phyloP scores from a whole-genome alignment of 2,888 invertebrate species.

The Drosophila niveifrons region DNA sequence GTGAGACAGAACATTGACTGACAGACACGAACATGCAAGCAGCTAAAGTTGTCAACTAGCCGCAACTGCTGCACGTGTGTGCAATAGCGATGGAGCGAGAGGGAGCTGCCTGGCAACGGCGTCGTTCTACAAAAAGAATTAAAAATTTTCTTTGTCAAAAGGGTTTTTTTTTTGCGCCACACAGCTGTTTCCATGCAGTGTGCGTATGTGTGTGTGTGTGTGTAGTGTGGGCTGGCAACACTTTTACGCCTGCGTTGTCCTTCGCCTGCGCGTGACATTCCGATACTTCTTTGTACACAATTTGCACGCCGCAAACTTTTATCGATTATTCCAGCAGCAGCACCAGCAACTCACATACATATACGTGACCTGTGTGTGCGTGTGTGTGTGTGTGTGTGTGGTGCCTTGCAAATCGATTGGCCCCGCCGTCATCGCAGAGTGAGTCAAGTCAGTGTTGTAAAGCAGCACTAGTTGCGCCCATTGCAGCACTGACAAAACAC shows the following conservation, averaged over 20 bases:
- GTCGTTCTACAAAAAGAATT: slow-evolving; percentile 19
- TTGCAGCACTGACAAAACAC: slow-evolving; percentile 49
- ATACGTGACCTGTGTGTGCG: slow-evolving; percentile 6
- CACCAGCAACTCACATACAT: slow-evolving; percentile 11
- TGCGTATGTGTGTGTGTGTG: slow-evolving; percentile 9
- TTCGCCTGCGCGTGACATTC: slow-evolving; percentile 75
- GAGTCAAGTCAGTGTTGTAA: slow-evolving; percentile 51
- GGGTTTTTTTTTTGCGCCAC: slow-evolving; percentile 37
- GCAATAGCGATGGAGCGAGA: slow-evolving; percentile 12
- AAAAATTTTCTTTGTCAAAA: slow-evolving; percentile 9
- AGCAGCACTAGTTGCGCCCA: slow-evolving; percentile 64
- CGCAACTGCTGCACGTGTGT: slow-evolving; percentile 57
- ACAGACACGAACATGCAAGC: slow-evolving; percentile 12
- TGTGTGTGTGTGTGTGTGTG: slow-evolving; percentile 17
- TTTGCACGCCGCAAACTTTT: slow-evolving; percentile 57
- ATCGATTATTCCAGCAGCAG: slow-evolving; percentile 63
- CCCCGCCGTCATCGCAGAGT: not conserved
- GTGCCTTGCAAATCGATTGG: slow-evolving; percentile 54
- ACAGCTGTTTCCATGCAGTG: slow-evolving; percentile 65
- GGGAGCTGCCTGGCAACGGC: slow-evolving; percentile 47
- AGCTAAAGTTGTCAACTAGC: slow-evolving; percentile 52
- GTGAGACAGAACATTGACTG: not conserved
- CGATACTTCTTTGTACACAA: slow-evolving; percentile 66
- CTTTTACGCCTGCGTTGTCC: slow-evolving; percentile 69
- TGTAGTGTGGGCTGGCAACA: slow-evolving; percentile 52